Conservation (phyloP, 23 tunicate species). For the Trididemnum clinides region DNA sequence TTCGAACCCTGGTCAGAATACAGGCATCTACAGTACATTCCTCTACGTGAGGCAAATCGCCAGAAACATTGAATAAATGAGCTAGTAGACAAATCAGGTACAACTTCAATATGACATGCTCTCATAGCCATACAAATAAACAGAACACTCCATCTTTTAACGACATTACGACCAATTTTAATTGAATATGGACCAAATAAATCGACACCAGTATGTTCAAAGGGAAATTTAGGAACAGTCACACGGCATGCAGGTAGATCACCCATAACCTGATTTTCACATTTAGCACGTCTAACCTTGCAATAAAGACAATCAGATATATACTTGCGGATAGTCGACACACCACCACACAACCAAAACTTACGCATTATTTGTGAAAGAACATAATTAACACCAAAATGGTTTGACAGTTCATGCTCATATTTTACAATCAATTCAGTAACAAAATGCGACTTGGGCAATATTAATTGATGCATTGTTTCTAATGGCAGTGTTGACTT, state of each 20-base stretch:
- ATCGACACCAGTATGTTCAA: conserved; percentile 17
- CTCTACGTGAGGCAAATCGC: not conserved
- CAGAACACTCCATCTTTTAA: not conserved
- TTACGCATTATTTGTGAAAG: not conserved
- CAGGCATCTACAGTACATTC: conserved; percentile 6
- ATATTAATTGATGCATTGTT: not conserved
- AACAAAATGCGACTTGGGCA: not conserved
- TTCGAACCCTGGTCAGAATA: conserved; percentile 26
- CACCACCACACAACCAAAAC: conserved; percentile 15
- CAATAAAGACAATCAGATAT: not conserved
- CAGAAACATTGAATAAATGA: conserved; percentile 28
- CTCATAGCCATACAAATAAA: conserved; percentile 23
- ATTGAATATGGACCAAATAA: not conserved
- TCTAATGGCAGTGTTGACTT: not conserved
- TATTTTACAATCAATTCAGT: not conserved
- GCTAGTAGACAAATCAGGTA: conserved; percentile 17
- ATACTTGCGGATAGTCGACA: not conserved
- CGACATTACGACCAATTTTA: not conserved
- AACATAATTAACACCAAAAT: conserved; percentile 22
- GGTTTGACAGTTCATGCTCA: not conserved
- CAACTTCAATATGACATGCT: conserved; percentile 25
- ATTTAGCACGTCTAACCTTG: conserved; percentile 1
- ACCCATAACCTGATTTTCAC: not conserved
- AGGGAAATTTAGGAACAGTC: conserved; percentile 9
- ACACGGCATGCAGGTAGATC: conserved; percentile 9